Conservation (phyloP, 2,113 vertebrate species). For the Percina caprodes region DNA sequence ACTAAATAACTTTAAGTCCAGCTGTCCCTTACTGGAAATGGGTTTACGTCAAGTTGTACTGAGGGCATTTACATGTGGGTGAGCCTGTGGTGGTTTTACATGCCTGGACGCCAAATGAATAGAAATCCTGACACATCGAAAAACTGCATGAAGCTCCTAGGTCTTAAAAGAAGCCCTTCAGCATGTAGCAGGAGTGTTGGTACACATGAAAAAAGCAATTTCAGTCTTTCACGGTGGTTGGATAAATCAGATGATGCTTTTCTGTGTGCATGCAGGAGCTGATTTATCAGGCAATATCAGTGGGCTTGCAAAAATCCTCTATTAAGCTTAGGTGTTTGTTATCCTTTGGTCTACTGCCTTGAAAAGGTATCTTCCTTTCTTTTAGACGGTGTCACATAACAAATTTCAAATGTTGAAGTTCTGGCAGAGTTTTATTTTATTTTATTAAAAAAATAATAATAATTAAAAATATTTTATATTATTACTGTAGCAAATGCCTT, state of each 20-base stretch:
- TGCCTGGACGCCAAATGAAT: constrained; percentile 61
- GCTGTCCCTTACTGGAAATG: constrained; percentile 64
- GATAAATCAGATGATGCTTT: constrained; percentile 74
- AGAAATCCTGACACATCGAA: constrained; percentile 72
- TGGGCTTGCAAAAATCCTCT: constrained; percentile 53
- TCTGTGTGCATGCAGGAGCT: constrained; percentile 65
- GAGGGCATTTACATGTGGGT: constrained; percentile 65
- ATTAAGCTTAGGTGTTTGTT: constrained; percentile 67
- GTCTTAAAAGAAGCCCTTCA: constrained; percentile 70
- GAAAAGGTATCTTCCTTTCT: constrained; percentile 29
- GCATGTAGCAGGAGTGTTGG: constrained; percentile 49
- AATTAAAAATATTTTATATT: not conserved
- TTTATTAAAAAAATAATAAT: not conserved
- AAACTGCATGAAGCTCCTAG: constrained; percentile 57
- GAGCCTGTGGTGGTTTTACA: constrained; percentile 58
- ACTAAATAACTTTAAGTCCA: constrained; percentile 75
- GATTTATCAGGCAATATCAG: constrained; percentile 77
- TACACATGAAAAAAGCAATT: constrained; percentile 70
- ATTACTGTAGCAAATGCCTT: not conserved
- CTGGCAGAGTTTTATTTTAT: not conserved
- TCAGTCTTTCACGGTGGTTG: constrained; percentile 66
- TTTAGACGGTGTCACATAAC: constrained; percentile 2
- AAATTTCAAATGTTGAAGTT: constrained; percentile 12
- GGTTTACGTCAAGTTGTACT: constrained; percentile 60
- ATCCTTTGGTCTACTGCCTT: constrained; percentile 52